Percentiles rank a stretch among this genome's conserved stretches.
Evolutionary conservation across 2,113 vertebrate species (phyloP).

Genomic region (Camelus bactrianus): DNA sequence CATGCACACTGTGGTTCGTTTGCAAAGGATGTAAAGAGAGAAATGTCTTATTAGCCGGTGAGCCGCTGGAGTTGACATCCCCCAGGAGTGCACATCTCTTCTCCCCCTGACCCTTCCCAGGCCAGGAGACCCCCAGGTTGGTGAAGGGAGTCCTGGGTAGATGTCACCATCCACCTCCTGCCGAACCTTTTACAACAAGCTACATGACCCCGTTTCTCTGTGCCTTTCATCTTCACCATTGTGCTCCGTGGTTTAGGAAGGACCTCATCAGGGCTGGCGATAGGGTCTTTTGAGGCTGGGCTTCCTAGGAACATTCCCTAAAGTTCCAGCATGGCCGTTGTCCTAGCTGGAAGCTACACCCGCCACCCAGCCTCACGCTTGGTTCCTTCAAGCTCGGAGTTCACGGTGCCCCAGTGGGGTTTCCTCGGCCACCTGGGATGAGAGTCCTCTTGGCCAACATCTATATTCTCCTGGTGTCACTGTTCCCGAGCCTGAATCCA

Average conservation of each 20-base stretch:
- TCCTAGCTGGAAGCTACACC: not conserved
- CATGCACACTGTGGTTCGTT: not conserved
- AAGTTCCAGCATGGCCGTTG: not conserved
- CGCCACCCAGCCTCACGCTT: not conserved
- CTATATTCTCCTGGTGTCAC: not conserved
- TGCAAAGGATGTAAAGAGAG: not conserved
- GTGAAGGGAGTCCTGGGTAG: accelerated
- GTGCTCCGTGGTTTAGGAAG: not conserved
- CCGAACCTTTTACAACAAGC: not conserved
- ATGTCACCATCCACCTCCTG: too few relatives aligned
- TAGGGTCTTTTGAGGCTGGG: not conserved
- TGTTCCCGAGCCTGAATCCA: not conserved
- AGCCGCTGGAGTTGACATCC: not conserved
- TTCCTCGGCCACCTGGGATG: not conserved
- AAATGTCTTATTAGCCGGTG: not conserved
- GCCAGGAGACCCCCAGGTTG: not conserved
- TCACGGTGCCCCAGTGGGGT: accelerated
- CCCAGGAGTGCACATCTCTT: not conserved
- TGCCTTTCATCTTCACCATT: too few relatives aligned
- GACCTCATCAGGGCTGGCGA: accelerated
- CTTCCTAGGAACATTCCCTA: not conserved
- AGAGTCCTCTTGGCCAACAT: not conserved
- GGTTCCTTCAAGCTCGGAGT: not conserved
- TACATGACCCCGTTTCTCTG: not conserved
- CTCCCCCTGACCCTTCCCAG: not conserved